Evolutionary conservation across 2,113 vertebrate genomes (phyloP).

Genomic region (Etheostoma cragini): DNA sequence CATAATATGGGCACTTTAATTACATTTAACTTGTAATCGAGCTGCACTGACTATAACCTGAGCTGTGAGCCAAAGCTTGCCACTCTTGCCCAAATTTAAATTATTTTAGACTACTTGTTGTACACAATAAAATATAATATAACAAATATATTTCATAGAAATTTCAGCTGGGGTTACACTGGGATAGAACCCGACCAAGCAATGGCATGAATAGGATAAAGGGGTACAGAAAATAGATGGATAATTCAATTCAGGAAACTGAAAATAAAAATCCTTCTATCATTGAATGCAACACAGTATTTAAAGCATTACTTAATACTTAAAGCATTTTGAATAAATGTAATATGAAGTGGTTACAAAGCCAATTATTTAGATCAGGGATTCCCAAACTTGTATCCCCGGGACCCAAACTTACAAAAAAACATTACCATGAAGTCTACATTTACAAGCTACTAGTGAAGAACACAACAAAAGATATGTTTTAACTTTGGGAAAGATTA

Average conservation of each 20-base stretch:
- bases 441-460: no score
- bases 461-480: no score
- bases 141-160: background rate
- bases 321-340: background rate
- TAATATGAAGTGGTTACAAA: slow-evolving; percentile 2
- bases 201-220: background rate
- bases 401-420: no score
- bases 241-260: background rate
- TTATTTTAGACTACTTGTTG: background rate
- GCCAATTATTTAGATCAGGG: background rate
- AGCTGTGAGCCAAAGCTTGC: background rate
- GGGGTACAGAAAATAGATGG: background rate
- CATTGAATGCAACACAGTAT: background rate
- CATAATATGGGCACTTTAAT: no score
- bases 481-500: no score
- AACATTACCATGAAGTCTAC: no score
- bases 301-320: background rate
- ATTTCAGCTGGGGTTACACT: background rate
- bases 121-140: background rate
- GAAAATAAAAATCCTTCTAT: background rate
- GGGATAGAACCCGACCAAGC: background rate
- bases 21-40: no score
- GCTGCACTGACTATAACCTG: background rate
- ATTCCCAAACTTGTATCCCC: no score
- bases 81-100: no score